Evolutionary conservation across 2,888 invertebrate genomes (phyloP), one percentile per base, ranked within the genome.

Genomic region (Cheilosia vernalis): DNA sequence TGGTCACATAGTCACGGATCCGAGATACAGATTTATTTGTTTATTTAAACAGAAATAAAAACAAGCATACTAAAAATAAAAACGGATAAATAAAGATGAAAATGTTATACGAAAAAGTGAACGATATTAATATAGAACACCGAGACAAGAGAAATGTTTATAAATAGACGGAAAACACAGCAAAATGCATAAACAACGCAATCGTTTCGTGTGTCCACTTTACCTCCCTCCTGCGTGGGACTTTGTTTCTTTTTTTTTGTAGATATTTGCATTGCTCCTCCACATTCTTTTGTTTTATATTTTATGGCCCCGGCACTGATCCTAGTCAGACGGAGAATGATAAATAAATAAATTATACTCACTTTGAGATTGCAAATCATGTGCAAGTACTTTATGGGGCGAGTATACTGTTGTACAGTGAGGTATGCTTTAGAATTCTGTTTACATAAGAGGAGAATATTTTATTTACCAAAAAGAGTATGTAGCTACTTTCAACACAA

Each of bases 321-420:
- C 76, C 76, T 76, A 76, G 64, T 58, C 82, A 72, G 64, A 72
- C 64, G 49, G 13, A 19, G 72, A 66, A 72, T 78, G 72, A 78
- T 77, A 82, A 82, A 82, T 77, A 82, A 82, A 82, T 77, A 82
- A 82, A 82, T 82, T 82, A 58, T 78, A 60, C 56, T 69, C 67
- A 51, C 51, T 61, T 47, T 24, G 49, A 58, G 55, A 64, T 56
- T 69, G 69, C 63, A 37, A 15, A 64, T n/a, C 61, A 42, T 69
- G 49, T 58, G 47, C 37, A 37, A 37, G 37, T 37, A 37, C 9
- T 37, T 37, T 37, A 37, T 37, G 13, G 13, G 37, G 37, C 37
- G 37, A 4, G 3, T 37, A 37, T 33, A 30, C 47, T 13, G 19
- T 55, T 60, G 21, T 64, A 42, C n/a, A 55, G 40, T 56, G 61